These are phyloP conservation scores for Micromys minutus DNA, from an alignment of 2,113 vertebrate genomes.

Conservation along the genomic window DNA sequence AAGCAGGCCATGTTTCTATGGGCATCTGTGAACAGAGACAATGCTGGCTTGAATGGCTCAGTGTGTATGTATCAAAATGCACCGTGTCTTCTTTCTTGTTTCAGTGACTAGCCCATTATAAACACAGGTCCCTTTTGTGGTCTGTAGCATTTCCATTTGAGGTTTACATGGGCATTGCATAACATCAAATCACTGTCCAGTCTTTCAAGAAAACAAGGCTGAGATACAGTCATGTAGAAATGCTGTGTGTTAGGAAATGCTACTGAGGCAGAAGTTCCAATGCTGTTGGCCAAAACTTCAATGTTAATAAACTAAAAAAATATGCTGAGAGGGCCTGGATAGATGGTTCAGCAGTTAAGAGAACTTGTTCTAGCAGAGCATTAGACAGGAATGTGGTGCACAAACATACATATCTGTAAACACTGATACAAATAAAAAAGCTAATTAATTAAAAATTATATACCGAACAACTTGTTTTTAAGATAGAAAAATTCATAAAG, in stretches of 20 bases:
- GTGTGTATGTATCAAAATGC: not conserved
- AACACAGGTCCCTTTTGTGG: not conserved
- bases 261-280: not conserved
- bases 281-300: not conserved
- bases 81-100: not conserved
- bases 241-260: not conserved
- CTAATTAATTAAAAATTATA: not conserved
- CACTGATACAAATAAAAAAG: not conserved
- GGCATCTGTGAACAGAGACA: not conserved
- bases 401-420: not conserved
- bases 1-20: too few species aligned
- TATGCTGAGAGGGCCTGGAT: not conserved
- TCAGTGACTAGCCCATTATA: not conserved
- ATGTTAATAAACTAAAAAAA: constrained; percentile 13
- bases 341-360: not conserved
- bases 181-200: not conserved
- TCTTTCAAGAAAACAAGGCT: not conserved
- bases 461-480: not conserved
- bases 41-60: not conserved
- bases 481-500: constrained; percentile 1
- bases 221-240: not conserved
- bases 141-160: not conserved
- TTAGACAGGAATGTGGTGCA: not conserved
- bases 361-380: not conserved
- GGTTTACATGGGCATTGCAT: not conserved